Conservation (phyloP, 2,797 vertebrate genomes). For the Rousettus madagascariensis region DNA sequence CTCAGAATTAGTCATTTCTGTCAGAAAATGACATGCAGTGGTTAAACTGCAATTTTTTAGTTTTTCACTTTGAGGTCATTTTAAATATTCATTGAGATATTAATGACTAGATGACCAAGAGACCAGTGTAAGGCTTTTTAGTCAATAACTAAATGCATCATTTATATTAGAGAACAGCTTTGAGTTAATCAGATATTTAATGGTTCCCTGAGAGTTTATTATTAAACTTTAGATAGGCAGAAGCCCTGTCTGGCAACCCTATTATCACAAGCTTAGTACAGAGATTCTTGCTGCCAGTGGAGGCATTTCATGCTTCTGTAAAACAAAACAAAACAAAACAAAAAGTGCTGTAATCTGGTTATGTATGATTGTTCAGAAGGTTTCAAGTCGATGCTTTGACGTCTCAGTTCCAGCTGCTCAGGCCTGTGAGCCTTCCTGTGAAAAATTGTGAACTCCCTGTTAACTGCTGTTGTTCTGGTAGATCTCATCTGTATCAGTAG, state of each 20-base stretch:
- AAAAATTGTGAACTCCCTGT: slow-evolving; percentile 5
- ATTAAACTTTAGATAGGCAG: not conserved
- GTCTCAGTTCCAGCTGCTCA: not conserved
- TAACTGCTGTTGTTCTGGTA: not conserved
- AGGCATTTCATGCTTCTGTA: not conserved
- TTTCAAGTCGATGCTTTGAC: not conserved
- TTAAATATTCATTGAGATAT: not conserved
- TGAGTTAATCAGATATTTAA: not conserved
- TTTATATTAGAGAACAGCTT: not conserved
- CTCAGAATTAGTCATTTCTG: not conserved
- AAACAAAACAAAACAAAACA: not conserved
- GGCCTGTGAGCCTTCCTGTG: not conserved
- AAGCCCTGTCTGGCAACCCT: not conserved
- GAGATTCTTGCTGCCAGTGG: not conserved
- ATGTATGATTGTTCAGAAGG: not conserved
- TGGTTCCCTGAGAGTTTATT: not conserved
- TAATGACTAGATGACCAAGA: not conserved
- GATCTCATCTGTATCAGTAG: not conserved
- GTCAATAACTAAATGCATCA: not conserved
- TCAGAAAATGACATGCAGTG: not conserved
- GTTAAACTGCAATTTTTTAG: not conserved
- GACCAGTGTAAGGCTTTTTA: not conserved
- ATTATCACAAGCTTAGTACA: not conserved
- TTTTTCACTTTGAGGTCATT: not conserved
- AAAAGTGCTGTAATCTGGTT: not conserved